phyloP scores from a whole-genome alignment of 2,888 invertebrate species.

The Tribolium freemani region DNA sequence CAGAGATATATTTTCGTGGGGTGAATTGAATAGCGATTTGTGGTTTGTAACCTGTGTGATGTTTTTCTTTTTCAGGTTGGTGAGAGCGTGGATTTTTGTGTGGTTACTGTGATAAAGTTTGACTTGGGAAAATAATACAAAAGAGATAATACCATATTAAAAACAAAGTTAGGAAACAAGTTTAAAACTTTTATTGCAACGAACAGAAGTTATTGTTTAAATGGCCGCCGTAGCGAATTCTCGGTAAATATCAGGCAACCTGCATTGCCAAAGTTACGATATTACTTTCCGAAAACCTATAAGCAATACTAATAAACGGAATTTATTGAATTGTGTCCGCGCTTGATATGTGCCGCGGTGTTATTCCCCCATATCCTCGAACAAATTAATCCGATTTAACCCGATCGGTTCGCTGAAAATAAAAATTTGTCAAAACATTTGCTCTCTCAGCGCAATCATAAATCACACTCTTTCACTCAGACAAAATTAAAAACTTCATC shows the following conservation, averaged over 20 bases:
- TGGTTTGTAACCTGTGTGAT: neutral
- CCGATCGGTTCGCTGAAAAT: slow-evolving; percentile 3
- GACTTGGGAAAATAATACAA: slow-evolving; percentile 27
- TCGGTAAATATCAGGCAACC: slow-evolving; percentile 33
- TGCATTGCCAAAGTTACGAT: slow-evolving; percentile 42
- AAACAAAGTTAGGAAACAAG: slow-evolving; percentile 37
- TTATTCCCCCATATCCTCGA: slow-evolving; percentile 1
- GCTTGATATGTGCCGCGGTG: slow-evolving; percentile 33
- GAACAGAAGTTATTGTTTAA: slow-evolving; percentile 40
- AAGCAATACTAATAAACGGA: slow-evolving; percentile 43
- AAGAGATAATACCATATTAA: slow-evolving; percentile 35
- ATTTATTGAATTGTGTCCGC: slow-evolving; percentile 41
- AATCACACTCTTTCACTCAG: neutral
- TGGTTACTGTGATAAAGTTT: neutral
- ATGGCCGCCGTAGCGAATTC: slow-evolving; percentile 38
- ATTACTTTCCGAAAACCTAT: slow-evolving; percentile 43
- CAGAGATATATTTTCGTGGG: neutral
- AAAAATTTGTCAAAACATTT: slow-evolving; percentile 28
- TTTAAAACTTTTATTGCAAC: slow-evolving; percentile 41
- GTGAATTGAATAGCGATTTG: neutral
- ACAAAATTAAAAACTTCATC: neutral
- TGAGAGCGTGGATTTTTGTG: neutral
- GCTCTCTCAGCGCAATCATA: neutral
- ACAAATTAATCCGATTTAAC: slow-evolving; percentile 36
- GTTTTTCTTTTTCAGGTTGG: neutral